phyloP scores from a whole-genome alignment of 1,140 invertebrate genomes.

The Atta colombica region DNA sequence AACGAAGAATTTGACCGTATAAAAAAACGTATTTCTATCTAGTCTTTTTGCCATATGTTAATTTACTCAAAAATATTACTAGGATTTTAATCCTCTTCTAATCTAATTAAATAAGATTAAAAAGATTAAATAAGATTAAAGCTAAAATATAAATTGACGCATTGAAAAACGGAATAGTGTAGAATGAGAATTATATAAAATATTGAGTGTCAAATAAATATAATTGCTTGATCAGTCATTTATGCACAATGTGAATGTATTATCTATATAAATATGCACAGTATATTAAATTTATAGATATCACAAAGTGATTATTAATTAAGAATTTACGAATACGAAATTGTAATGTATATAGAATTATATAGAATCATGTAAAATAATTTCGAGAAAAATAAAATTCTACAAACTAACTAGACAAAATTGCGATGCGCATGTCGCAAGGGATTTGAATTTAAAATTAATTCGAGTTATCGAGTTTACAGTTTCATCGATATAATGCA shows the following conservation, averaged over 20 bases:
- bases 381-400: slow-evolving; percentile 3
- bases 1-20: neutral
- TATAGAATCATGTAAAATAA: neutral
- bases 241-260: neutral
- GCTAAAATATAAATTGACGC: neutral
- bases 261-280: neutral
- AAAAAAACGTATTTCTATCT: neutral
- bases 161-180: neutral
- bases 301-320: slow-evolving; percentile 10
- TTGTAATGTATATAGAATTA: neutral
- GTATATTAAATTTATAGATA: neutral
- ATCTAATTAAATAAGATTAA: neutral
- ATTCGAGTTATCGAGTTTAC: slow-evolving; percentile 41
- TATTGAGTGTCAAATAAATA: neutral
- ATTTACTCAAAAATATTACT: neutral
- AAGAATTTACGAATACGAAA: neutral
- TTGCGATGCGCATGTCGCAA: neutral
- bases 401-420: slow-evolving; percentile 7
- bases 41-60: neutral
- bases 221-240: neutral
- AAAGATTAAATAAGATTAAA: neutral
- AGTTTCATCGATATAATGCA: slow-evolving; percentile 35
- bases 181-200: neutral
- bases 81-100: neutral
- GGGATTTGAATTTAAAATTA: slow-evolving; percentile 45